These are phyloP conservation scores for Chrosomus eos DNA, from an alignment of 2,797 vertebrate species.

Conservation along the genomic window DNA sequence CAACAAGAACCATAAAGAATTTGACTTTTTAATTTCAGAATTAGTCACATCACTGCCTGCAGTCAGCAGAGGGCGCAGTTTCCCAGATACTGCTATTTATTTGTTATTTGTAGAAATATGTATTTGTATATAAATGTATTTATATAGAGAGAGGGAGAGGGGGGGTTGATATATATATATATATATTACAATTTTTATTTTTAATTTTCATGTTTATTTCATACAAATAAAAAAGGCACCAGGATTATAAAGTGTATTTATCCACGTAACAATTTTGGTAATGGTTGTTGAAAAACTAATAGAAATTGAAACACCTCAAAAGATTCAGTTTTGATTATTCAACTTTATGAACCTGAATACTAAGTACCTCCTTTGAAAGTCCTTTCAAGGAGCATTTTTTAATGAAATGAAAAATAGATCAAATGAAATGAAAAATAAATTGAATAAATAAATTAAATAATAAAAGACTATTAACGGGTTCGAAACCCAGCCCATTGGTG, in stretches of 20 bases:
- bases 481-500: not conserved
- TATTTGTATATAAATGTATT: too few relatives aligned
- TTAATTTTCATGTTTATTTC: not conserved
- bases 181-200: too few relatives aligned
- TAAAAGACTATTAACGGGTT: not conserved
- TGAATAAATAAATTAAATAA: not conserved
- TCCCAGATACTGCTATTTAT: not conserved
- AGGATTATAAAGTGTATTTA: too few relatives aligned
- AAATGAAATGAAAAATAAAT: not conserved
- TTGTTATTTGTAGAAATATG: too few relatives aligned
- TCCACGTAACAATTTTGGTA: too few relatives aligned
- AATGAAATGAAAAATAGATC: too few relatives aligned
- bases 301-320: not conserved
- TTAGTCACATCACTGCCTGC: not conserved
- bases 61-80: constrained; percentile 1
- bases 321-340: not conserved
- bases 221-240: too few relatives aligned
- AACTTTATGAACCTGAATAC: not conserved
- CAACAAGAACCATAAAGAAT: not conserved
- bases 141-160: not conserved
- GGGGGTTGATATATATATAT: too few relatives aligned
- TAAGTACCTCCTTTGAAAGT: too few relatives aligned
- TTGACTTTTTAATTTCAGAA: not conserved
- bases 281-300: too few relatives aligned
- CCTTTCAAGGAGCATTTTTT: too few relatives aligned